phyloP scores from a whole-genome alignment of 1,140 invertebrate species.

The Portunus trituberculatus region DNA sequence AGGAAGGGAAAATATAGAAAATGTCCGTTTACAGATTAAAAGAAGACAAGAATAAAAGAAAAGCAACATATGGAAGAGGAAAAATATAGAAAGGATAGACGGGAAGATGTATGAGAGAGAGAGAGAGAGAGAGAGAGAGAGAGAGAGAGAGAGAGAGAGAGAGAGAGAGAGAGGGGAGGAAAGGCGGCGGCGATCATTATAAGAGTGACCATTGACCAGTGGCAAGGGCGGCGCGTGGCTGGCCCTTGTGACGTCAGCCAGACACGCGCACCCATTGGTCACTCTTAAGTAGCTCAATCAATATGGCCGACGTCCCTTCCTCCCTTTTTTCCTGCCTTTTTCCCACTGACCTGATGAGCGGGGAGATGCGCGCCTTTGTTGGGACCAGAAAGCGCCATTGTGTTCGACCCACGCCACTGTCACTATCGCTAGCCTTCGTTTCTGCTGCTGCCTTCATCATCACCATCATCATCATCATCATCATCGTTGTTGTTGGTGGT shows the following conservation, averaged over 20 bases:
- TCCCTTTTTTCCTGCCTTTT: background rate
- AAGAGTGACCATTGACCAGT: conserved; percentile 63
- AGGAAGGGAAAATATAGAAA: no score
- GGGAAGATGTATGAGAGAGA: background rate
- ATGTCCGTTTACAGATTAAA: no score
- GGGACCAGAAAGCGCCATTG: conserved; percentile 38
- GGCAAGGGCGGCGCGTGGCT: background rate
- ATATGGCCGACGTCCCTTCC: conserved; percentile 54
- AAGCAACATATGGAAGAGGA: no score
- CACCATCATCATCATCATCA: background rate
- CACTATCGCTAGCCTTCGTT: background rate
- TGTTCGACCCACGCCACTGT: background rate
- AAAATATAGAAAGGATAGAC: no score
- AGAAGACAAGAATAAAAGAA: no score
- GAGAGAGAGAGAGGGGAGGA: background rate
- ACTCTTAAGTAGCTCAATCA: conserved; percentile 65
- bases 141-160: background rate
- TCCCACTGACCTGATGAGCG: conserved; percentile 39
- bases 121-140: background rate
- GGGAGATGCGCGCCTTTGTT: conserved; percentile 58
- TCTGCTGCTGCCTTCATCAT: background rate
- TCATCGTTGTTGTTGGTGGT: background rate
- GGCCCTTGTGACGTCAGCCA: conserved; percentile 40
- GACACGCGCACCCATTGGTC: conserved; percentile 65
- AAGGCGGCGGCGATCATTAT: background rate